These are phyloP conservation scores for Typhlomys cinereus DNA, from an alignment of 2,113 vertebrate species.

Conservation along the genomic window DNA sequence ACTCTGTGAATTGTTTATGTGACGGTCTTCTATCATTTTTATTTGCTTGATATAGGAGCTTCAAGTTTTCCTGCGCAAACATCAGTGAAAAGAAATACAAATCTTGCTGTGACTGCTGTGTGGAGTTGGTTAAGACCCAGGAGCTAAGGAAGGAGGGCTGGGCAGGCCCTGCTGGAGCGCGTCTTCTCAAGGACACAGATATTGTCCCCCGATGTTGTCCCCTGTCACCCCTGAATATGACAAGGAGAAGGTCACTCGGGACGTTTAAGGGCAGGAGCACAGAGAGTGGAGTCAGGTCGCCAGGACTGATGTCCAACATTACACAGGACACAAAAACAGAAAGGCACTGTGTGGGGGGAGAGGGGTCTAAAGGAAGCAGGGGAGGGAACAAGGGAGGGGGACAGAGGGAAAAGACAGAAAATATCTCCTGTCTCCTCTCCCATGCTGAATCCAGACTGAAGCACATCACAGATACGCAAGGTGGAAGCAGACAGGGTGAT, in stretches of 20 bases:
- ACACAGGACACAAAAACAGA: background rate
- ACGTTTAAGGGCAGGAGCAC: background rate
- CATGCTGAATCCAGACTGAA: background rate
- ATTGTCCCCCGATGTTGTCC: background rate
- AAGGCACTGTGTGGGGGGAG: no score
- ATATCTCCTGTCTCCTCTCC: background rate
- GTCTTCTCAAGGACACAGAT: background rate
- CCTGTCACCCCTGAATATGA: background rate
- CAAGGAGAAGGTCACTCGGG: background rate
- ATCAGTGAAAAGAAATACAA: slow-evolving; percentile 8
- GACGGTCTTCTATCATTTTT: background rate
- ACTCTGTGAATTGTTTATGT: background rate
- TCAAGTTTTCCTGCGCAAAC: background rate
- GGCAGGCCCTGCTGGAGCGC: background rate
- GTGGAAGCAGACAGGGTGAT: no score
- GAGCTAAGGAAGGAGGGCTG: background rate
- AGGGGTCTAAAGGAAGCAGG: background rate
- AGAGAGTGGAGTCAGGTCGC: background rate
- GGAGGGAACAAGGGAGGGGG: background rate
- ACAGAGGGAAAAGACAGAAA: background rate
- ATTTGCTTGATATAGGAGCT: background rate
- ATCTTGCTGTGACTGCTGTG: background rate
- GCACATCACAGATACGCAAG: no score
- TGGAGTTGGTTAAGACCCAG: background rate
- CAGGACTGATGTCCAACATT: background rate